Conservation (phyloP, 2,888 invertebrate genomes). For the Melieria omissa region DNA sequence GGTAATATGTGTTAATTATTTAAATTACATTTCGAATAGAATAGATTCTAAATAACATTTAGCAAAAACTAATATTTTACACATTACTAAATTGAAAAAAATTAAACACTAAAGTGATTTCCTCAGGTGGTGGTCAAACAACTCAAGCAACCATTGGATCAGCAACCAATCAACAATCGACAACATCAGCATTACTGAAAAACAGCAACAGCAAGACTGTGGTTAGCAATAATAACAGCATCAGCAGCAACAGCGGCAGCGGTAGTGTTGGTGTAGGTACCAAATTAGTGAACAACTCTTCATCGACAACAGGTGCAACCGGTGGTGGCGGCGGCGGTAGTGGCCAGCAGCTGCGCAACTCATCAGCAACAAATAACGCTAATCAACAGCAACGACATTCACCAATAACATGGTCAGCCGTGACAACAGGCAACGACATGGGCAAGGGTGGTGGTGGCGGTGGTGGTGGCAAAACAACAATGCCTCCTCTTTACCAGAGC, state of each 20-base stretch:
- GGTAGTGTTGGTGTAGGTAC: constrained; percentile 50
- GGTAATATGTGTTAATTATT: too few species aligned
- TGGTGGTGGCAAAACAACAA: constrained; percentile 54
- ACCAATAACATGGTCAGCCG: constrained; percentile 72
- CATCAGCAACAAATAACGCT: constrained; percentile 42
- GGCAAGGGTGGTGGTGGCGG: constrained; percentile 49
- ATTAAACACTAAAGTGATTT: not conserved
- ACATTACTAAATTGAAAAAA: too few species aligned
- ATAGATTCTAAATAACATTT: too few species aligned
- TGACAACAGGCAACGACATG: constrained; percentile 69
- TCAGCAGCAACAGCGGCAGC: constrained; percentile 46
- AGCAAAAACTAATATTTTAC: too few species aligned
- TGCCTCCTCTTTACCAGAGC: constrained; percentile 80
- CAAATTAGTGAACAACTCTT: constrained; percentile 52
- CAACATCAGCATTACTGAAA: constrained; percentile 43
- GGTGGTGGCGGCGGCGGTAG: constrained; percentile 40
- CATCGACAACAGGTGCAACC: constrained; percentile 21
- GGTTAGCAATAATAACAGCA: constrained; percentile 43
- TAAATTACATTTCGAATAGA: too few species aligned
- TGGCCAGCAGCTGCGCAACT: constrained; percentile 37
- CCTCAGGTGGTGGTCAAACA: constrained; percentile 46
- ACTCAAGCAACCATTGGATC: constrained; percentile 48
- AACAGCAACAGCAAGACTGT: constrained; percentile 43
- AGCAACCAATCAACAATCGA: constrained; percentile 39
- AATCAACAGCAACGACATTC: constrained; percentile 48